A percentile compares a stretch with the other conserved stretches of the same genome.
phyloP scores from a whole-genome alignment of 64 coral and sea anemone species.

The Montipora sp. region DNA sequence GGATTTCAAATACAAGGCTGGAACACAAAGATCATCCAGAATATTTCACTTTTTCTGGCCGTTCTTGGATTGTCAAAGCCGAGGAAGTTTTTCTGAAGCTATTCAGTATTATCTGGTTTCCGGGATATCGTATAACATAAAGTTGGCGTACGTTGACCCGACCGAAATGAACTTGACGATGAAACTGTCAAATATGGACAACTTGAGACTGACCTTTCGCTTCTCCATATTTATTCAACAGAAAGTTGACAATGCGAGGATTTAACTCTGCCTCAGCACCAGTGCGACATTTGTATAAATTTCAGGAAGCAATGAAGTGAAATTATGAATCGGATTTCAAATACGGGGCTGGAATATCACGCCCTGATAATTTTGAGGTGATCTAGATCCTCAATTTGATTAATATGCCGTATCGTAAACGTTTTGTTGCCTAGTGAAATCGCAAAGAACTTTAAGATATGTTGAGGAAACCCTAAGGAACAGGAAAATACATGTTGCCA shows the following conservation, averaged over 20 bases:
- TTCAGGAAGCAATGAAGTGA: background rate
- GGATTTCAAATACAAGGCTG: background rate
- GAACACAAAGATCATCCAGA: too few species aligned
- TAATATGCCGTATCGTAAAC: background rate
- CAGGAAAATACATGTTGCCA: too few species aligned
- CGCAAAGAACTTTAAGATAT: too few species aligned
- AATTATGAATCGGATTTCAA: conserved; percentile 1
- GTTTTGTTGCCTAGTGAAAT: too few species aligned
- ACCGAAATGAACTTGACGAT: background rate
- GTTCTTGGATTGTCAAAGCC: too few species aligned
- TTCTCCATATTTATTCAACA: background rate
- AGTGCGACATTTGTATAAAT: background rate
- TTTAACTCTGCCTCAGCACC: background rate
- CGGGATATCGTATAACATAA: background rate
- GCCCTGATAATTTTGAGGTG: too few species aligned
- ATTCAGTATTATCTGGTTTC: background rate
- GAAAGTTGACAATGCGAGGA: background rate
- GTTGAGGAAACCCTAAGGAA: too few species aligned
- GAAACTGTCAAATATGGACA: conserved; percentile 7
- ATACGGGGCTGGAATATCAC: background rate
- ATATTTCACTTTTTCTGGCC: background rate
- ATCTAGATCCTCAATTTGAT: too few species aligned
- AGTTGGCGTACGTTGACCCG: background rate
- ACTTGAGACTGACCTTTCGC: background rate
- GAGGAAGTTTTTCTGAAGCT: background rate